Base-by-base conservation (phyloP, 2,797 vertebrate genomes). In the Botia kubotai region DNA sequence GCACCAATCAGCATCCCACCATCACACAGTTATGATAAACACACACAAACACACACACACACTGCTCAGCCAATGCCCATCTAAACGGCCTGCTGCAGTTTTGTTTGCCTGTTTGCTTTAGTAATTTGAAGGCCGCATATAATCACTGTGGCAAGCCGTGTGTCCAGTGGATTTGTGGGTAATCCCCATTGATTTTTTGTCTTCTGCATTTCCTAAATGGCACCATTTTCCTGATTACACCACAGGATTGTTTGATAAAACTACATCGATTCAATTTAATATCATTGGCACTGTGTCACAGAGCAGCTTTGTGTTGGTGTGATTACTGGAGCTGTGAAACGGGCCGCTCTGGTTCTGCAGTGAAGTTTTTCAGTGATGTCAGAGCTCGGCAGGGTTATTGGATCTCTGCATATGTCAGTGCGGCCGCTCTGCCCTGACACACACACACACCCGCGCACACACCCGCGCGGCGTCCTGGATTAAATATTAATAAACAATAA, bases 401-500 rank as follows among this genome's bases (percentile, higher is more conserved):
- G 33, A 55, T 71, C 33, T 48, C 72, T 63, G 21, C 58, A 19
- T 17, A 77, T 62, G 68, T 17, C 4, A 46, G 21, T 72, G 53
- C 48, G 67, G 52, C 73, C 36, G 16, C 21, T 80, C 62, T 52
- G 26, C 76, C 74, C 55, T 66, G 58, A 67, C 7, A 7, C 57
- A 6, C 46, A 21, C 55, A 29, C 11, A 33, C n/a, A n/a, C n/a
- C n/a, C n/a, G n/a, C n/a, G n/a, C n/a, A n/a, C n/a, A n/a, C 77
- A 66, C 26, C 11, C 62, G 2, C 73, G 55, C 66, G 5, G 19
- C 2, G 17, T 67, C 76, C n/a, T 23, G 72, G 52, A 84, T 87
- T 82, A 85, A 87, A 84, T 78, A 87, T 85, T 85, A 58, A 87
- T 84, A 72, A 87, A 79, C 86, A 80, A 80, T 85, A 86, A 85